phyloP scores from a whole-genome alignment of 2,888 invertebrate genomes.

The Euclidia mi region DNA sequence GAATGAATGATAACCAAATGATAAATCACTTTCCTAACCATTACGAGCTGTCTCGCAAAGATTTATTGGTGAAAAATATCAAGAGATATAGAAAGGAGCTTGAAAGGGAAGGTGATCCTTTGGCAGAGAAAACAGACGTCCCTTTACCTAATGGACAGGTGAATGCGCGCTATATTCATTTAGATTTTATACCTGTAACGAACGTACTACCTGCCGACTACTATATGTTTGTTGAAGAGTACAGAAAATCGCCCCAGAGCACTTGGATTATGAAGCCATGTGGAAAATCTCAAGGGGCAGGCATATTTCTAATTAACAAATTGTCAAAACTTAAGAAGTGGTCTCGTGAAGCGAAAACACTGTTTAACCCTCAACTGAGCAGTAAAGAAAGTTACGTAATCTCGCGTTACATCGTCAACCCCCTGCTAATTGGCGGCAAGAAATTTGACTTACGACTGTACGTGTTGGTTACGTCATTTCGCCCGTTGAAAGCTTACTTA shows the following conservation, averaged over 20 bases:
- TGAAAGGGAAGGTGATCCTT: constrained; percentile 95
- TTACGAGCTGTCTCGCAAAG: constrained; percentile 98
- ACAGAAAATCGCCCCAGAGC: constrained; percentile 97
- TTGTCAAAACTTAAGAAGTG: constrained; percentile 97
- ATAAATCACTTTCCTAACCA: constrained; percentile 99
- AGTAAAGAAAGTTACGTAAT: constrained; percentile 98
- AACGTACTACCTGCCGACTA: constrained; percentile 98
- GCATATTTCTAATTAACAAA: constrained; percentile 98
- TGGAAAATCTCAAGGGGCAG: constrained; percentile 97
- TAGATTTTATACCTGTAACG: constrained; percentile 98
- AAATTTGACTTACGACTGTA: constrained; percentile 98
- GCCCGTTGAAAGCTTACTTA: constrained; percentile 97
- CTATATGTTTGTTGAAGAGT: constrained; percentile 99
- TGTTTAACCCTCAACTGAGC: constrained; percentile 94
- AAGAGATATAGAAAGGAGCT: constrained; percentile 97
- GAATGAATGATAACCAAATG: constrained; percentile 97
- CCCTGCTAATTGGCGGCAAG: constrained; percentile 98
- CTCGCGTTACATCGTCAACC: constrained; percentile 98
- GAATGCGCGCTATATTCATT: constrained; percentile 93
- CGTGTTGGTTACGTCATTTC: constrained; percentile 97
- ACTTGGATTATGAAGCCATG: constrained; percentile 99
- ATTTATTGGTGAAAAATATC: constrained; percentile 98
- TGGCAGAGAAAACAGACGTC: constrained; percentile 93
- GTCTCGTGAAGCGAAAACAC: constrained; percentile 96
- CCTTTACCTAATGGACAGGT: constrained; percentile 90